Percentiles rank a stretch among this genome's conserved stretches.
These are phyloP conservation scores for Colletes gigas DNA, from an alignment of 1,140 invertebrate species.

Conservation along the genomic window DNA sequence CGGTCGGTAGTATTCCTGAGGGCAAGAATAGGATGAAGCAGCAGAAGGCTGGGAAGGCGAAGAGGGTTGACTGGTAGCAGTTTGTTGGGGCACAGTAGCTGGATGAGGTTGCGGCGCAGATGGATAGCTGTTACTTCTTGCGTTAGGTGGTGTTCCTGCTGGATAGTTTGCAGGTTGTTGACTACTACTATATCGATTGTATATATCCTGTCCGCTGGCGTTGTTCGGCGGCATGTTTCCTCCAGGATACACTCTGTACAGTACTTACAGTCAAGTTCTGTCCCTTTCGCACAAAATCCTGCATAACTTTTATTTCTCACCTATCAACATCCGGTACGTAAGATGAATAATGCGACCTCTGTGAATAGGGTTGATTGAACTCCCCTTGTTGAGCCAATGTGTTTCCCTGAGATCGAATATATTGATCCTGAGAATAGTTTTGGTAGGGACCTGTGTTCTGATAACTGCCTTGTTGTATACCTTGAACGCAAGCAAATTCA, in stretches of 20 bases:
- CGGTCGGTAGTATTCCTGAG: slow-evolving; percentile 79
- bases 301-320: slow-evolving; percentile 73
- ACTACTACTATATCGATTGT: slow-evolving; percentile 76
- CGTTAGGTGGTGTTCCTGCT: slow-evolving; percentile 69
- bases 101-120: slow-evolving; percentile 75
- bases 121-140: slow-evolving; percentile 74
- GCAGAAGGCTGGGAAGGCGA: slow-evolving; percentile 74
- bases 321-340: slow-evolving; percentile 87
- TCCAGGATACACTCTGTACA: slow-evolving; percentile 77
- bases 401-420: slow-evolving; percentile 79
- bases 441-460: slow-evolving; percentile 82
- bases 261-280: slow-evolving; percentile 14
- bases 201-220: slow-evolving; percentile 76
- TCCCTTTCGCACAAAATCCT: not conserved
- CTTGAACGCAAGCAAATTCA: slow-evolving; percentile 55
- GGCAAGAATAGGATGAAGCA: slow-evolving; percentile 76
- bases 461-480: slow-evolving; percentile 81
- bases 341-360: slow-evolving; percentile 86
- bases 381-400: slow-evolving; percentile 76
- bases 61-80: slow-evolving; percentile 72
- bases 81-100: slow-evolving; percentile 72
- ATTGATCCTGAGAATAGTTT: slow-evolving; percentile 82
- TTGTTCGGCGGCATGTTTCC: slow-evolving; percentile 77
- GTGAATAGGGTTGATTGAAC: slow-evolving; percentile 82
- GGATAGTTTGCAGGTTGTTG: slow-evolving; percentile 75